Evolutionary conservation across 2,888 invertebrate species (phyloP), one percentile per base, ranked within the genome.

Genomic region (Drosophila paranaensis): DNA sequence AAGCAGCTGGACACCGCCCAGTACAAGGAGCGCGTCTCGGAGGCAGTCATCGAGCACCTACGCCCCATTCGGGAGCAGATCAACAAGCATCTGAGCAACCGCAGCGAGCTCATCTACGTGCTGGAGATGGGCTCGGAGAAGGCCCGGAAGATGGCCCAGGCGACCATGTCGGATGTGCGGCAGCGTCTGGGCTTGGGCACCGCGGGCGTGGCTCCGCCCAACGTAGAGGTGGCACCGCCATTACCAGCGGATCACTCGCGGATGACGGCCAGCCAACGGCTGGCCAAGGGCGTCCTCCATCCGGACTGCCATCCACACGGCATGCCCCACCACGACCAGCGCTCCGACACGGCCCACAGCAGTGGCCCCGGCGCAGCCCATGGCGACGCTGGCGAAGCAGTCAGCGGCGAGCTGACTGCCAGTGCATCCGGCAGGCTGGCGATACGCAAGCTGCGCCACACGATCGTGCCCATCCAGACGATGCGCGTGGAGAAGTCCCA

Each of bases 11-110:
- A 96, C 91, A 98, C 98, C 53, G 96, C 95, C 86, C 94, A 95
- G 77, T 97, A 96, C 89, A 98, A 98, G 93, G 80, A 94, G 9
- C 88, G 94, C 1, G 94, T 97, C 3, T 96, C 97, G 1, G 96
- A 97, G 63, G 94, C 94, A n/a, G 92, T 97, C 0, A 94, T 96
- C 37, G 95, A 95, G 74, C 94, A 95, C 90, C 88, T 97, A 33
- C 93, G 93, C 45, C 97, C 97, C 3, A 96, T 97, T 80, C 94
- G 95, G 76, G 91, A 93, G 54, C 93, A 94, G 91, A 94, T 95
- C 72, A 82, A 93, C 3, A 90, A 94, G 62, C 94, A 96, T 77
- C 90, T 95, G 66, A 90, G 93, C 46, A 95, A 96, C 72, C 94
- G 94, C 53, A 93, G 93, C 25, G 95, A 96, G 92, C 92, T 98